A percentile compares a stretch with the other conserved stretches of the same genome.
These are phyloP conservation scores for Metellina segmentata DNA, from an alignment of 2,888 invertebrate species.

Conservation along the genomic window DNA sequence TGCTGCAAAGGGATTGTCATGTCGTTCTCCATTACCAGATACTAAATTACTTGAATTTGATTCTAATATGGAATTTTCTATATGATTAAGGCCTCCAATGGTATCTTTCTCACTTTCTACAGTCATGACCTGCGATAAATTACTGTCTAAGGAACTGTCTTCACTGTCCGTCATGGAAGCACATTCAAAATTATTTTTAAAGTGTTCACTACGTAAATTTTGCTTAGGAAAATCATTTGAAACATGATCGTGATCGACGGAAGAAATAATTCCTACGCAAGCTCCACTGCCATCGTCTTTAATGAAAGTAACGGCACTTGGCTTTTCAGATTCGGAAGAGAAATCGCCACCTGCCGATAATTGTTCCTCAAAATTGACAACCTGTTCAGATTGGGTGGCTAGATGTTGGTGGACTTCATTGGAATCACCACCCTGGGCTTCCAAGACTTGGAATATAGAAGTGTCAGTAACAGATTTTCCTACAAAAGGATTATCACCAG, in stretches of 20 bases:
- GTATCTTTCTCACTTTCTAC: constrained; percentile 30
- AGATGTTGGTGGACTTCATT: constrained; percentile 14
- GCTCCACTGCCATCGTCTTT: constrained; percentile 52
- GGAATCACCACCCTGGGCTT: constrained; percentile 1
- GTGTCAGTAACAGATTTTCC: background rate
- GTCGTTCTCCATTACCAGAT: constrained; percentile 51
- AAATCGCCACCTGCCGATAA: background rate
- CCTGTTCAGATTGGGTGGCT: constrained; percentile 8
- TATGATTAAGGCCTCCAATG: constrained; percentile 49
- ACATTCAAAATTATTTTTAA: constrained; percentile 58
- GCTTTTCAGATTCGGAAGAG: constrained; percentile 4
- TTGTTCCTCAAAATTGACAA: constrained; percentile 28
- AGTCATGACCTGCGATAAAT: constrained; percentile 72
- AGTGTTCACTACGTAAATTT: constrained; percentile 54
- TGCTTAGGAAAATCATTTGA: constrained; percentile 53
- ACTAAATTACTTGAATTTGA: constrained; percentile 20
- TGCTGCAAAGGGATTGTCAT: constrained; percentile 44
- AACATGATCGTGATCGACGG: constrained; percentile 63
- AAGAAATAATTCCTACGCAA: constrained; percentile 68
- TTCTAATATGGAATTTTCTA: constrained; percentile 19
- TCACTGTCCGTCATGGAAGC: constrained; percentile 73
- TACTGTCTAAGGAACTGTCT: constrained; percentile 75
- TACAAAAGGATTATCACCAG: constrained; percentile 26
- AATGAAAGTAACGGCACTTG: constrained; percentile 59
- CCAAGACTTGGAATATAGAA: background rate